Conservation (phyloP, 2,888 invertebrate genomes). For the Catocala nupta region DNA sequence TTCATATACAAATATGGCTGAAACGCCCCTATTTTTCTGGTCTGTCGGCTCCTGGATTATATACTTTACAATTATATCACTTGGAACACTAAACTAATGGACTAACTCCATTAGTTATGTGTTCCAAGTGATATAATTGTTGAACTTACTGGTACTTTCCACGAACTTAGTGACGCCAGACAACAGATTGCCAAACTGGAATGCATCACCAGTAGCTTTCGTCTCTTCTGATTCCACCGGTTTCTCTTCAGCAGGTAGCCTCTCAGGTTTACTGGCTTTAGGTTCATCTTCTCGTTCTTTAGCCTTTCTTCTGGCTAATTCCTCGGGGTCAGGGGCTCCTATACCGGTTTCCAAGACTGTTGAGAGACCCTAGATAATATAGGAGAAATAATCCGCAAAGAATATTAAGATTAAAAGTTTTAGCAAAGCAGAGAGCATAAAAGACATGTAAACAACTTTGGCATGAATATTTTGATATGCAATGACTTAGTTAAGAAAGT, state of each 20-base stretch:
- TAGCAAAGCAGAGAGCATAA: too few relatives aligned
- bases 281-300: slow-evolving; percentile 51
- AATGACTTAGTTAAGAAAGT: too few relatives aligned
- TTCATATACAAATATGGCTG: too few relatives aligned
- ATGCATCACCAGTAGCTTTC: slow-evolving; percentile 62
- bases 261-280: slow-evolving; percentile 12
- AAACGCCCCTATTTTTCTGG: too few relatives aligned
- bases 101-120: too few relatives aligned
- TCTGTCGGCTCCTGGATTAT: too few relatives aligned
- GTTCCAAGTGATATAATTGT: background rate
- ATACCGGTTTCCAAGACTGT: slow-evolving; percentile 93
- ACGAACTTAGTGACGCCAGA: slow-evolving; percentile 91
- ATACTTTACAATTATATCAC: too few relatives aligned
- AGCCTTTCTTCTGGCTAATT: slow-evolving; percentile 87
- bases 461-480: too few relatives aligned
- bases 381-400: slow-evolving; percentile 26
- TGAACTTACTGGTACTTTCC: slow-evolving; percentile 87
- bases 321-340: slow-evolving; percentile 94
- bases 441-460: too few relatives aligned
- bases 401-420: too few relatives aligned
- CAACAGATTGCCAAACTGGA: slow-evolving; percentile 88
- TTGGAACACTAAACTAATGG: too few relatives aligned
- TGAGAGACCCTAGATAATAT: slow-evolving; percentile 89
- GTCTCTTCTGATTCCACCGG: slow-evolving; percentile 35
- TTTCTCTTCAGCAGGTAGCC: slow-evolving; percentile 18